Evolutionary conservation across 1,140 invertebrate species (phyloP).

Genomic region (Apis florea): DNA sequence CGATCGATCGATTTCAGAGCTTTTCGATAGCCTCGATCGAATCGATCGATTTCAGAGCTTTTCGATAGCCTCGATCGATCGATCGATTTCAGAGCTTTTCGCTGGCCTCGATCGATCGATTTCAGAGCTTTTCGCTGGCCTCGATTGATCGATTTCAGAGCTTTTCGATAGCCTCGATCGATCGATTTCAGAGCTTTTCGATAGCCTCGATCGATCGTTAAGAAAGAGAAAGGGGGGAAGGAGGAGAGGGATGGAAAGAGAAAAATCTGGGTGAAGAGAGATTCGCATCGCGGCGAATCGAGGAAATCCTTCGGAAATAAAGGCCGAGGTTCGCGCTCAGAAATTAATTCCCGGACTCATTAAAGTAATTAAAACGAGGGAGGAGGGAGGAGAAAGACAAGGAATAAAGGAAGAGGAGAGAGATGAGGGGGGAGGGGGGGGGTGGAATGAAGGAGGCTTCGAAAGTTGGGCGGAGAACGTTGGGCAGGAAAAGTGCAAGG

Average conservation of each 20-base stretch:
- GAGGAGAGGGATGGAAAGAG: background rate
- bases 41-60: too few relatives aligned
- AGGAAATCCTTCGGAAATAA: conserved; percentile 44
- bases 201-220: conserved; percentile 19
- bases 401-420: background rate
- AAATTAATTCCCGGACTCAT: conserved; percentile 41
- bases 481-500: conserved; percentile 4
- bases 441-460: conserved; percentile 50
- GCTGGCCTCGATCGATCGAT: too few relatives aligned
- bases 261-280: conserved; percentile 12
- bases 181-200: too few relatives aligned
- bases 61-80: background rate
- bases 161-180: too few relatives aligned
- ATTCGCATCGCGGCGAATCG: conserved; percentile 40
- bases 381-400: conserved; percentile 13
- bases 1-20: too few relatives aligned
- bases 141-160: too few relatives aligned
- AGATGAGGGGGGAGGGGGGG: too few relatives aligned
- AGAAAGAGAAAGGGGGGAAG: too few relatives aligned
- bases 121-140: too few relatives aligned
- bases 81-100: too few relatives aligned
- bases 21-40: too few relatives aligned
- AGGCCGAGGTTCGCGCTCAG: conserved; percentile 20
- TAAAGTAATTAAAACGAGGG: conserved; percentile 59
- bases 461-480: conserved; percentile 8